Percentiles rank a stretch among this genome's conserved stretches.
phyloP scores from a whole-genome alignment of 2,888 invertebrate genomes.

The Cheilosia pagana region DNA sequence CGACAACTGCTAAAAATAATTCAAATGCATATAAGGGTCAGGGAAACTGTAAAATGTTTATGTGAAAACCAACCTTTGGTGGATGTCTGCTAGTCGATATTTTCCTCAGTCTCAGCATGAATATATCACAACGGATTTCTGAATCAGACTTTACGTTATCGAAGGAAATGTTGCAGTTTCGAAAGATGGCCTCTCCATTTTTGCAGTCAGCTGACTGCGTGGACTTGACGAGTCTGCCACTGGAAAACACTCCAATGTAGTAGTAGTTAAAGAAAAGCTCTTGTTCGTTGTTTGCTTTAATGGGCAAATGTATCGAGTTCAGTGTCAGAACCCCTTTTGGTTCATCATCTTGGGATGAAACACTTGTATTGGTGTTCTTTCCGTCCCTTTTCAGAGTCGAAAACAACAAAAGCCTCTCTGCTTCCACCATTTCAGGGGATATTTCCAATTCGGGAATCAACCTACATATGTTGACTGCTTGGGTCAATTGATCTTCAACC shows the following conservation, averaged over 20 bases:
- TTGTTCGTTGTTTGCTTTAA: constrained; percentile 78
- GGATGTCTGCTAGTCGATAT: constrained; percentile 77
- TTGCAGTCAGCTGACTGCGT: constrained; percentile 81
- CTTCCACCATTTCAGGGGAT: constrained; percentile 84
- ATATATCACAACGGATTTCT: constrained; percentile 83
- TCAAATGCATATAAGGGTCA: constrained; percentile 3
- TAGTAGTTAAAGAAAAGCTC: constrained; percentile 82
- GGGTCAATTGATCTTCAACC: constrained; percentile 82
- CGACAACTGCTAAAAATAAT: constrained; percentile 49
- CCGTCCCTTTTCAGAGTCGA: constrained; percentile 79
- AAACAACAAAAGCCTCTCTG: constrained; percentile 84
- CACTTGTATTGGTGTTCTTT: constrained; percentile 31
- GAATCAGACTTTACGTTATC: constrained; percentile 81
- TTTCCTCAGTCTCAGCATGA: constrained; percentile 83
- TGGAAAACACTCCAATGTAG: constrained; percentile 82
- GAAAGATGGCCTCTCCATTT: constrained; percentile 79
- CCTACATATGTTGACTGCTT: constrained; percentile 84
- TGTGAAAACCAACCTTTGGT: constrained; percentile 64
- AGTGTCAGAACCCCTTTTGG: constrained; percentile 30
- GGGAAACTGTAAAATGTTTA: neutral
- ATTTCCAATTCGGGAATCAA: constrained; percentile 83
- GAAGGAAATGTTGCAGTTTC: constrained; percentile 82
- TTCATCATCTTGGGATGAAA: constrained; percentile 67
- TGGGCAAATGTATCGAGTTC: constrained; percentile 79
- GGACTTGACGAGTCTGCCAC: constrained; percentile 80